These are phyloP conservation scores for Telmatherina bonti DNA, from an alignment of 2,797 vertebrate genomes.

Conservation along the genomic window DNA sequence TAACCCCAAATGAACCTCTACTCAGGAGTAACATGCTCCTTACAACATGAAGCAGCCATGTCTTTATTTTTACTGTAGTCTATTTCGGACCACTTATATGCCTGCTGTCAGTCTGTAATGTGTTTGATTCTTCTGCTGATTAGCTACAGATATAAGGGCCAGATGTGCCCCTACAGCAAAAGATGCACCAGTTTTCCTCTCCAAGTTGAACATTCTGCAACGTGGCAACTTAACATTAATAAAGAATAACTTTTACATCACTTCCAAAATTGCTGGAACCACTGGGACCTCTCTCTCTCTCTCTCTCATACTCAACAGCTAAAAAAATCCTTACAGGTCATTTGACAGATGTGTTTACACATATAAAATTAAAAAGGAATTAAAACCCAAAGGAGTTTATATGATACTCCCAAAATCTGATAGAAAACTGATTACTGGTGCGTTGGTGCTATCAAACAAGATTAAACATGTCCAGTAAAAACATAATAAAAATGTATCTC, in stretches of 20 bases:
- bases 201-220: background rate
- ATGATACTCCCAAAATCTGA: too few relatives aligned
- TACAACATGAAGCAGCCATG: background rate
- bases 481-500: too few relatives aligned
- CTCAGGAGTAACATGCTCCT: background rate
- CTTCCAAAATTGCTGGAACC: background rate
- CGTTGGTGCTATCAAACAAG: too few relatives aligned
- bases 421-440: too few relatives aligned
- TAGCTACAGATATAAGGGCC: too few relatives aligned
- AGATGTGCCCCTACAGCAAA: background rate
- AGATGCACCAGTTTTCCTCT: background rate
- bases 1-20: constrained; percentile 7
- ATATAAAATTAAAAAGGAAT: background rate
- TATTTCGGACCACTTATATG: too few relatives aligned
- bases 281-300: too few relatives aligned
- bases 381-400: background rate
- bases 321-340: background rate
- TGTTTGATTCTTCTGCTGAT: too few relatives aligned
- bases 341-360: background rate
- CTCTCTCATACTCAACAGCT: background rate
- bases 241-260: background rate
- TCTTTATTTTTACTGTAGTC: too few relatives aligned
- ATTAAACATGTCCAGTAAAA: too few relatives aligned
- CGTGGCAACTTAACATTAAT: background rate
- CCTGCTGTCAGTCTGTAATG: too few relatives aligned